phyloP scores from a whole-genome alignment of 2,888 invertebrate genomes.

The Volucella inflata region DNA sequence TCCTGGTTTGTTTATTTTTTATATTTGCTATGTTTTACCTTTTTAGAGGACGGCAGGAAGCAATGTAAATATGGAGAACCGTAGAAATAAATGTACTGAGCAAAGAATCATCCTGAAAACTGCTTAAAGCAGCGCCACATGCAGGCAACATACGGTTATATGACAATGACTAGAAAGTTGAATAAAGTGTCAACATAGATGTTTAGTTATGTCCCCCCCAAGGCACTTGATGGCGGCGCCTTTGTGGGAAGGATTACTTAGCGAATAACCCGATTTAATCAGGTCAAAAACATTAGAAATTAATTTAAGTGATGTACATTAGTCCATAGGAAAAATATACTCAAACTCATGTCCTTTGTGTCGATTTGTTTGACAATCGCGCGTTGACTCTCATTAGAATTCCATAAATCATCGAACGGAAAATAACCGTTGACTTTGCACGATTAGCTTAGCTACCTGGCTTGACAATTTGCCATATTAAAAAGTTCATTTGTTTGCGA shows the following conservation, averaged over 20 bases:
- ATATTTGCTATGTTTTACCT: neutral
- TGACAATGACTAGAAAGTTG: too few relatives aligned
- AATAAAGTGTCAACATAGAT: too few relatives aligned
- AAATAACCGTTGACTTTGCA: conserved; percentile 28
- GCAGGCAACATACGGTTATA: too few relatives aligned
- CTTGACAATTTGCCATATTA: conserved; percentile 21
- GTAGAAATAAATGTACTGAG: neutral
- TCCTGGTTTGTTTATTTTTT: conserved; percentile 13
- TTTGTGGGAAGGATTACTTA: too few relatives aligned
- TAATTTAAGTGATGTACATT: too few relatives aligned
- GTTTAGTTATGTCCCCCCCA: too few relatives aligned
- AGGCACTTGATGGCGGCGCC: too few relatives aligned
- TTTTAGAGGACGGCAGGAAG: neutral
- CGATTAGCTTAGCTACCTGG: conserved; percentile 12
- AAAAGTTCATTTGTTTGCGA: conserved; percentile 10
- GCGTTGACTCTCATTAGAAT: conserved; percentile 48
- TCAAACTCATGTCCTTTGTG: neutral
- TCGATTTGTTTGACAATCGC: conserved; percentile 22
- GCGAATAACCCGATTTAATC: too few relatives aligned
- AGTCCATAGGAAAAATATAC: neutral
- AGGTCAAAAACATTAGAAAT: too few relatives aligned
- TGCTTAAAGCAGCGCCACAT: too few relatives aligned
- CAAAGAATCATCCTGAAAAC: too few relatives aligned
- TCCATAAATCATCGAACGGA: conserved; percentile 55
- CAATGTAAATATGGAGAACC: neutral